These are phyloP conservation scores for Lophura swinhoii DNA, from an alignment of 2,797 vertebrate species.

Conservation along the genomic window DNA sequence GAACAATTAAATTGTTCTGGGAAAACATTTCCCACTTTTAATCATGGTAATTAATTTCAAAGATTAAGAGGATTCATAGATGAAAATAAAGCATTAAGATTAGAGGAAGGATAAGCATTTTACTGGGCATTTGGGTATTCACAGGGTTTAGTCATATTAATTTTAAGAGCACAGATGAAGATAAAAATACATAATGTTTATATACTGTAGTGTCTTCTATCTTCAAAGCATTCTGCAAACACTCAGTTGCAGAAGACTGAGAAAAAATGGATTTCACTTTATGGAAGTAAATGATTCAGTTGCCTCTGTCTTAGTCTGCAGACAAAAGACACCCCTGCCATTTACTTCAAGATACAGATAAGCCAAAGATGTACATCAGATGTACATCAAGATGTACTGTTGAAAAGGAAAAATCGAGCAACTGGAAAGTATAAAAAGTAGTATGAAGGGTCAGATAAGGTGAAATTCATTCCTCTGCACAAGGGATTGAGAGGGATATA, in stretches of 20 bases:
- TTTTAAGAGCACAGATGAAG: conserved; percentile 54
- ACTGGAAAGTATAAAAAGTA: conserved; percentile 18
- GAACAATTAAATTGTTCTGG: conserved; percentile 66
- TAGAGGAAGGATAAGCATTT: conserved; percentile 33
- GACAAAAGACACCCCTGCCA: background rate
- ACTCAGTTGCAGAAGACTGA: background rate
- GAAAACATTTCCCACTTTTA: conserved; percentile 63
- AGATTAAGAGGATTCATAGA: conserved; percentile 61
- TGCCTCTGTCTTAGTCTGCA: background rate
- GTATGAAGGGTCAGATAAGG: background rate
- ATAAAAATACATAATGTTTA: conserved; percentile 55
- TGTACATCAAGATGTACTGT: background rate
- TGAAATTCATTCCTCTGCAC: conserved; percentile 15
- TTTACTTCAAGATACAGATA: background rate
- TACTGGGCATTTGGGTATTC: conserved; percentile 30
- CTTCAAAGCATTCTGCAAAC: conserved; percentile 35
- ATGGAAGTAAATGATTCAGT: conserved; percentile 3
- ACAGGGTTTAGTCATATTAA: background rate
- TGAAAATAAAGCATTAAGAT: conserved; percentile 56
- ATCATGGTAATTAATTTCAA: conserved; percentile 68
- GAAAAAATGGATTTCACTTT: conserved; percentile 27
- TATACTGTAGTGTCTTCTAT: background rate
- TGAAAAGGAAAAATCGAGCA: conserved; percentile 30
- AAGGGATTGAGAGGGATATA: conserved; percentile 19
- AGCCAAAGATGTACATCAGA: background rate